phyloP scores from a whole-genome alignment of 2,797 vertebrate species.

The Momotus momota region DNA sequence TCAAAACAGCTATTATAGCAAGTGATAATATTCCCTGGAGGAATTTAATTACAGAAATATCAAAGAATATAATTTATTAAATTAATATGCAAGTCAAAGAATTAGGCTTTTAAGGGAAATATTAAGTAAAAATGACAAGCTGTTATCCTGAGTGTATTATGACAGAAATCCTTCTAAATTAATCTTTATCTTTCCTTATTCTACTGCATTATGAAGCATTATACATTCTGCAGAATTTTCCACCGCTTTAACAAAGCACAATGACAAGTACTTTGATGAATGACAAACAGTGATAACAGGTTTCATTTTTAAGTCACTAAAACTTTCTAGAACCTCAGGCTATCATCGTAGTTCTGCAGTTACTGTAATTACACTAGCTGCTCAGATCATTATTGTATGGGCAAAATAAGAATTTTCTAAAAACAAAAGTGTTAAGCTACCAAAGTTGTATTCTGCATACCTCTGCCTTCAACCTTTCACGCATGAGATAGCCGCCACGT shows the following conservation, averaged over 20 bases:
- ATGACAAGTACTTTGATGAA: background rate
- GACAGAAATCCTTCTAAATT: slow-evolving; percentile 14
- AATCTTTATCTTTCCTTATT: background rate
- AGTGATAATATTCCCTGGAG: background rate
- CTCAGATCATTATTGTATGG: background rate
- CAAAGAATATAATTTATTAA: background rate
- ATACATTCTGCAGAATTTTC: background rate
- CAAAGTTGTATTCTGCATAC: background rate
- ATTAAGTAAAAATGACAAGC: background rate
- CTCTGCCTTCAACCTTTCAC: background rate
- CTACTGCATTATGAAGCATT: background rate
- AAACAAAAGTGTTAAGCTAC: background rate
- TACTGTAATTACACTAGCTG: background rate
- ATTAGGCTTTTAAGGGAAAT: background rate
- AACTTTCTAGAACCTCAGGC: background rate
- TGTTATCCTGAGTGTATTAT: background rate
- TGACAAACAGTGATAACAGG: background rate
- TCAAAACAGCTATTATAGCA: background rate
- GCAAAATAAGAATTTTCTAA: background rate
- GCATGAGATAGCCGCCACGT: rapidly evolving
- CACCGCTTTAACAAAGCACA: slow-evolving; percentile 1
- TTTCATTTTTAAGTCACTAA: background rate
- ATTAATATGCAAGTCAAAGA: background rate
- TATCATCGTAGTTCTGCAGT: background rate
- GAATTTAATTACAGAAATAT: background rate